Evolutionary conservation across 2,888 invertebrate species (phyloP).

Genomic region (Tachina fera): DNA sequence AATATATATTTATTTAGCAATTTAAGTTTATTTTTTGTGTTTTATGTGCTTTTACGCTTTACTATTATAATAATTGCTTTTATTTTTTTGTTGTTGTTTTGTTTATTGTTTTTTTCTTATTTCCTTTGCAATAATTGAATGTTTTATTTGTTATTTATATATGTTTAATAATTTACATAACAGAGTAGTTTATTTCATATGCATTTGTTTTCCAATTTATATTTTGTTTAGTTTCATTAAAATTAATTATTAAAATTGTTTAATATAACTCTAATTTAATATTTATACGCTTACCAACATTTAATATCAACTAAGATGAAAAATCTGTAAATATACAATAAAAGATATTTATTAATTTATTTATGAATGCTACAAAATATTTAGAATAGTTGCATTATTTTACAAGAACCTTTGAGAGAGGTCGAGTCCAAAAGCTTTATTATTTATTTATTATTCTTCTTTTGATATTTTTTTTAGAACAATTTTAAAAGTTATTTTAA

Average conservation of each 20-base stretch:
- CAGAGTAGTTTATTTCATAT: slow-evolving; percentile 6
- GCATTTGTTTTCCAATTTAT: background rate
- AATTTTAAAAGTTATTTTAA: no score
- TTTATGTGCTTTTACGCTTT: background rate
- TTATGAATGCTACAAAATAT: background rate
- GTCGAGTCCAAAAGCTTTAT: no score
- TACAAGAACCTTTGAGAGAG: no score
- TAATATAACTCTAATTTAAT: slow-evolving; percentile 16
- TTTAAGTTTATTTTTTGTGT: background rate
- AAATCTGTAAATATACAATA: slow-evolving; percentile 42
- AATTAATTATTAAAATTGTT: slow-evolving; percentile 16
- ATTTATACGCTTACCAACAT: background rate
- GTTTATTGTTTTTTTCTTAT: background rate
- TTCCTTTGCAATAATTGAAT: background rate
- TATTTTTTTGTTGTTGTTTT: background rate
- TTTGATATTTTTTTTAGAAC: no score
- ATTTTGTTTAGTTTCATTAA: slow-evolving; percentile 4
- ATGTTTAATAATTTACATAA: slow-evolving; percentile 25
- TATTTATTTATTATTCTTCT: no score
- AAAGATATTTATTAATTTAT: background rate
- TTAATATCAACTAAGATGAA: slow-evolving; percentile 24
- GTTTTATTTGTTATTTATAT: background rate
- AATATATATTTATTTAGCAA: slow-evolving; percentile 9
- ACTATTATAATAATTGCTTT: slow-evolving; percentile 7
- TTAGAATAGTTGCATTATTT: no score